Evolutionary conservation across 1,140 invertebrate species (phyloP).

Genomic region (Drosophila ercepeae): DNA sequence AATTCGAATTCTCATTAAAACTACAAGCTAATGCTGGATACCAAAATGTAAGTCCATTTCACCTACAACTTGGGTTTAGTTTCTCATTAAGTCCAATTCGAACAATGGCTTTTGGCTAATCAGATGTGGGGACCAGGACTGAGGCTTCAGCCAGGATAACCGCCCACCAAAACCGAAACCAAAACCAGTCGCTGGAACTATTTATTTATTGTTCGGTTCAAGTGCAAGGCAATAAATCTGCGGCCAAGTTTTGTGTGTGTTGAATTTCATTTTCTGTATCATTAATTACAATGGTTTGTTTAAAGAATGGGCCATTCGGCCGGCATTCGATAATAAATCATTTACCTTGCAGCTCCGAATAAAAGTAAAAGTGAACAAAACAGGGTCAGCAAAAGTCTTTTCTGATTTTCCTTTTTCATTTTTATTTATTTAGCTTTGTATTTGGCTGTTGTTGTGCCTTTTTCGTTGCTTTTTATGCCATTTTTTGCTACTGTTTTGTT

Average conservation of each 20-base stretch:
- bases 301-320: constrained; percentile 36
- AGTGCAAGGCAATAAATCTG: constrained; percentile 53
- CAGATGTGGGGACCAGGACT: constrained; percentile 2
- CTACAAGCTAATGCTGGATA: neutral
- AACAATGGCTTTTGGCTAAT: constrained; percentile 30
- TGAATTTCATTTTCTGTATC: constrained; percentile 53
- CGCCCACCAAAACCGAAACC: neutral
- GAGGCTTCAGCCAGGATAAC: neutral
- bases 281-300: constrained; percentile 50
- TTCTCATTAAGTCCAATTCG: constrained; percentile 12
- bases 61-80: neutral
- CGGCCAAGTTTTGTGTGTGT: constrained; percentile 45
- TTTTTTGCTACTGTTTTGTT: constrained; percentile 12
- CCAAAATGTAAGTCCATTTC: neutral
- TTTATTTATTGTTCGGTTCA: constrained; percentile 49
- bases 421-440: constrained; percentile 4
- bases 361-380: constrained; percentile 41
- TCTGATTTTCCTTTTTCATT: constrained; percentile 16
- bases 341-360: constrained; percentile 49
- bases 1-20: neutral
- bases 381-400: constrained; percentile 3
- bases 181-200: constrained; percentile 8
- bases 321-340: constrained; percentile 60
- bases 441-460: neutral
- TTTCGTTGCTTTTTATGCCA: constrained; percentile 7